Percentiles rank a stretch among this genome's conserved stretches.
phyloP scores from a whole-genome alignment of 2,888 invertebrate genomes.

The Metellina segmentata region DNA sequence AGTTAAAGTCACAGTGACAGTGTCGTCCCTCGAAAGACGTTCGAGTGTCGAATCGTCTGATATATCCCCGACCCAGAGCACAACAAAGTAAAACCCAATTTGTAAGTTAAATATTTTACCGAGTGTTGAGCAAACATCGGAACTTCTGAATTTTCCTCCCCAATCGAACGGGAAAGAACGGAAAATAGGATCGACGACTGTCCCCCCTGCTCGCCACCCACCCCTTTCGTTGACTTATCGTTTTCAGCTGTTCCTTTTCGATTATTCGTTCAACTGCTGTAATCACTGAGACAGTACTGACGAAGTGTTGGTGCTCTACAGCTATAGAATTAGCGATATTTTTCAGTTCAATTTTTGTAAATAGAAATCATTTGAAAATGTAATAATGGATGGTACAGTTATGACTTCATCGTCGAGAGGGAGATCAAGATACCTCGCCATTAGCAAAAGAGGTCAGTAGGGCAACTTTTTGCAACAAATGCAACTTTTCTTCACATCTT shows the following conservation, averaged over 20 bases:
- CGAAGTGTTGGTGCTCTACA: too few relatives aligned
- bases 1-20: background rate
- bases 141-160: constrained; percentile 34
- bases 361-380: too few relatives aligned
- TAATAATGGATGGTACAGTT: too few relatives aligned
- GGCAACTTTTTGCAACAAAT: too few relatives aligned
- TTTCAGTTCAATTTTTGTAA: too few relatives aligned
- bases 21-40: background rate
- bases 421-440: too few relatives aligned
- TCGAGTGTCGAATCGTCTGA: constrained; percentile 7
- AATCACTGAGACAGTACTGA: background rate
- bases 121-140: constrained; percentile 66
- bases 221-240: background rate
- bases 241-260: background rate
- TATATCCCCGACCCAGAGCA: constrained; percentile 9
- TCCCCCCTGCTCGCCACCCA: background rate
- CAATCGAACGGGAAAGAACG: background rate
- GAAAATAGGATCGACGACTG: background rate
- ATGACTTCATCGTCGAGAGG: too few relatives aligned
- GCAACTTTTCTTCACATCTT: too few relatives aligned
- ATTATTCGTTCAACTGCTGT: background rate
- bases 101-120: constrained; percentile 73
- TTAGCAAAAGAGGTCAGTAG: too few relatives aligned
- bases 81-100: constrained; percentile 69
- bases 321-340: too few relatives aligned